Base-by-base conservation (phyloP, 2,888 invertebrate species). In the Andrena bucephala region DNA sequence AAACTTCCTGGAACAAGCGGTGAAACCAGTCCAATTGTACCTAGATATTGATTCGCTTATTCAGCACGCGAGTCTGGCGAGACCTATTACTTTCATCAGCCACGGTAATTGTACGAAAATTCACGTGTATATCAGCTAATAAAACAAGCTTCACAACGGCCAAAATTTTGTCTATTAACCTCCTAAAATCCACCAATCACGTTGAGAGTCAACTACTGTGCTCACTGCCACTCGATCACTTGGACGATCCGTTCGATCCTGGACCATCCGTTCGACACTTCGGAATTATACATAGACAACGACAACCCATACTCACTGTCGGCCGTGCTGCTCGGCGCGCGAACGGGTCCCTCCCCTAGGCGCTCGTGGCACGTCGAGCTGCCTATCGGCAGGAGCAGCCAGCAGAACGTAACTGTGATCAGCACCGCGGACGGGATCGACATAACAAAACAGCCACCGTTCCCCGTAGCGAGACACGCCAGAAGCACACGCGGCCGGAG, bases 51-150 rank as follows among this genome's bases (percentile, higher is more conserved):
- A 69, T 72, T 79, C 24, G 57, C 63, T 71, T 36, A 42, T 59
- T 48, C 59, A 36, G 31, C 81, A 79, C 81, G 81, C 73, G 57
- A 81, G 42, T 79, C 59, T 66, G 27, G 20, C 27, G 42, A 74
- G 48, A 16, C 48, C 68, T 33, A 52, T 73, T 27, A 68, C 42
- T 13, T 48, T 52, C 52, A 29, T 42, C 63, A 10, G 62, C 50
- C 79, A 20, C 6, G 59, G 59, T 66, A 70, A 73, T 65, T 80
- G 60, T 62, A 24, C 36, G 57, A 68, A 57, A 65, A 50, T 36
- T 77, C 10, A 4, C 10, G n/a, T 16, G 29, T 2, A 10, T 6
- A 27, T 24, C 29, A 29, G 42, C n/a, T 62, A 33, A 36, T 36
- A 24, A 52, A 75, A 31, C 31, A n/a, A 20, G 16, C 31, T 33